phyloP scores from a whole-genome alignment of 2,888 invertebrate genomes.

The Drosophila parthenogenetica region DNA sequence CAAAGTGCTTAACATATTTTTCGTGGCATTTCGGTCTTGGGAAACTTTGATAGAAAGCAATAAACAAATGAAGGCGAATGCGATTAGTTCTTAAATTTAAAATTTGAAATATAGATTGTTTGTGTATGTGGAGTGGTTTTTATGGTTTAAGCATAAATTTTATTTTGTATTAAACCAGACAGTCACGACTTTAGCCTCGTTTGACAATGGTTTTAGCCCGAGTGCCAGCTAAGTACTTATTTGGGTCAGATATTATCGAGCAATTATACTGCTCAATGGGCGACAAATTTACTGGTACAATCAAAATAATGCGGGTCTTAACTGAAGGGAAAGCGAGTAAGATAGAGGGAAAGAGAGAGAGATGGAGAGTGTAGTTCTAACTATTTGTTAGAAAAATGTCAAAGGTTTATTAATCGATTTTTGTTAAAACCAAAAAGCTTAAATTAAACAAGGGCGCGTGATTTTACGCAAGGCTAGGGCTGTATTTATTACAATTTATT shows the following conservation, averaged over 20 bases:
- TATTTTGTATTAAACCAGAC: conserved; percentile 1
- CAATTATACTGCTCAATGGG: conserved; percentile 48
- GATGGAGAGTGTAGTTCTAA: background rate
- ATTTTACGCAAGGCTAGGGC: background rate
- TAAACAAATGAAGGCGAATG: conserved; percentile 21
- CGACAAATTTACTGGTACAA: conserved; percentile 24
- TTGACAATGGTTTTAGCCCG: conserved; percentile 25
- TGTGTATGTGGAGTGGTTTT: background rate
- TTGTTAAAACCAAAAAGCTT: conserved; percentile 8
- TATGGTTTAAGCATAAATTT: background rate
- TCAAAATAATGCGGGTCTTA: conserved; percentile 33
- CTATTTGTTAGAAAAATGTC: conserved; percentile 4
- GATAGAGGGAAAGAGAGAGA: background rate
- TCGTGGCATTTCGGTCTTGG: conserved; percentile 2
- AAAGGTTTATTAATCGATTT: conserved; percentile 30
- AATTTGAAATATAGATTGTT: conserved; percentile 5
- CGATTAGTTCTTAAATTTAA: conserved; percentile 15
- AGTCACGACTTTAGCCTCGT: conserved; percentile 12
- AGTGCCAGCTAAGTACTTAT: conserved; percentile 21
- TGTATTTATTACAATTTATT: background rate
- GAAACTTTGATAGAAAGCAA: conserved; percentile 10
- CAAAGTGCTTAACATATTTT: conserved; percentile 29
- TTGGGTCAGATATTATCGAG: conserved; percentile 50
- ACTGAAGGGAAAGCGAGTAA: background rate
- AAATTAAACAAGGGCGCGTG: conserved; percentile 3